Base-by-base conservation (phyloP, 2,888 invertebrate species). In the Zygaena filipendulae region DNA sequence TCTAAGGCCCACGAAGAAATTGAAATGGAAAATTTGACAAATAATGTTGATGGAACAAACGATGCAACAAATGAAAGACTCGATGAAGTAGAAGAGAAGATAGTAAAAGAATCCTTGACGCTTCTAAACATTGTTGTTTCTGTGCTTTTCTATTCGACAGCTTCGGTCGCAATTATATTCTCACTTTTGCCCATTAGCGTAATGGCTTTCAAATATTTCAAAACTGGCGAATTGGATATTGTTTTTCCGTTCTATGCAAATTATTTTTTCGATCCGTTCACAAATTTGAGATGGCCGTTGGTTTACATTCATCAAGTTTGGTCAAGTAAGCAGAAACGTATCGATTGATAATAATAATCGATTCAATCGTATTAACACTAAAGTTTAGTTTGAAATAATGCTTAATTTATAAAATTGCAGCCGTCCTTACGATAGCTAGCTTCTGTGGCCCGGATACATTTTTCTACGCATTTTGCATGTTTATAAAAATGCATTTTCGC, bases 251-350 rank as follows among this genome's bases (percentile, higher is more conserved):
- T 46, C 32, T 21, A 36, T 7, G 56, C 59, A 1, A 59, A 57
- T 23, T 71, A 67, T 28, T 61, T 52, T 31, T 61, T 63, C 23
- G 59, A 71, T 38, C 47, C 49, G 2, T 54, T 52, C 21, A 36
- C 48, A 0, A 34, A 42, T 9, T 10, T 27, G 1, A 35, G 45
- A 10, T 66, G 61, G 64, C 49, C 47, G 2, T 28, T 58, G 8
- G 41, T 60, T 4, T 68, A 69, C 30, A 21, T 59, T 6, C 59
- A 59, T 45, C 68, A 67, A 29, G 52, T 58, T 42, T 45, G 46
- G 36, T 59, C 62, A 35, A 61, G 68, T 69, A 42, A 59, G 67
- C n/a, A n/a, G n/a, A n/a, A n/a, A n/a, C n/a, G n/a, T 59, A 29
- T 30, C n/a, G n/a, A n/a, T n/a, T n/a, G n/a, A n/a, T n/a, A n/a